Evolutionary conservation across 2,113 vertebrate genomes (phyloP).

Genomic region (Esox niger): DNA sequence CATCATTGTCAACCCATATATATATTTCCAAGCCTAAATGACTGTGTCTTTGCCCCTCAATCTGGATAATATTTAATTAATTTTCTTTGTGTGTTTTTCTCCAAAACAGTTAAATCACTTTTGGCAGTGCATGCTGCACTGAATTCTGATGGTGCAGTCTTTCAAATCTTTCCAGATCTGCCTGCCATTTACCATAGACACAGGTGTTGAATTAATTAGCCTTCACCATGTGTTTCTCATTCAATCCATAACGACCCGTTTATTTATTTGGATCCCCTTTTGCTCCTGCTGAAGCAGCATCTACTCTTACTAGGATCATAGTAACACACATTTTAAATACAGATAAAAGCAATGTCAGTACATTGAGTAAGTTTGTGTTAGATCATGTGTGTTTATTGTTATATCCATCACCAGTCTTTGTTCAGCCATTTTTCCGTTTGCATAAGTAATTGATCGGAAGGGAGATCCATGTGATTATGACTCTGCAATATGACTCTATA

Average conservation of each 20-base stretch:
- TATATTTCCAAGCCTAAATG: constrained; percentile 20
- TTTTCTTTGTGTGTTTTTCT: constrained; percentile 23
- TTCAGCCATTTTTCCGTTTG: no score
- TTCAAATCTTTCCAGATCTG: constrained; percentile 25
- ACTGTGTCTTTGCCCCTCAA: constrained; percentile 35
- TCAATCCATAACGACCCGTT: not conserved
- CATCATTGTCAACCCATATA: constrained; percentile 11
- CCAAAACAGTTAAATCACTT: constrained; percentile 45
- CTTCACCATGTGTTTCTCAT: constrained; percentile 20
- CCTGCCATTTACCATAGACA: not conserved
- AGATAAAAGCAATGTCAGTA: no score
- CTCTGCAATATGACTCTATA: no score
- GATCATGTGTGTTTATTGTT: no score
- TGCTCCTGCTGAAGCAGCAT: no score
- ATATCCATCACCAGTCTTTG: no score
- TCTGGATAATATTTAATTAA: constrained; percentile 16
- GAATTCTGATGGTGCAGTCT: constrained; percentile 30
- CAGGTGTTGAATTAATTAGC: constrained; percentile 47
- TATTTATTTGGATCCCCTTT: no score
- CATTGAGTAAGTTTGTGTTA: no score
- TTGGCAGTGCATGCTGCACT: constrained; percentile 53
- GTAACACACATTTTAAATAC: no score
- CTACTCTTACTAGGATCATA: no score
- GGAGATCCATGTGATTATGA: no score
- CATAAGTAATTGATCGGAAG: no score